Evolutionary conservation across 2,797 vertebrate genomes (phyloP), one percentile per base, ranked within the genome.

Genomic region (Ataeniobius toweri): DNA sequence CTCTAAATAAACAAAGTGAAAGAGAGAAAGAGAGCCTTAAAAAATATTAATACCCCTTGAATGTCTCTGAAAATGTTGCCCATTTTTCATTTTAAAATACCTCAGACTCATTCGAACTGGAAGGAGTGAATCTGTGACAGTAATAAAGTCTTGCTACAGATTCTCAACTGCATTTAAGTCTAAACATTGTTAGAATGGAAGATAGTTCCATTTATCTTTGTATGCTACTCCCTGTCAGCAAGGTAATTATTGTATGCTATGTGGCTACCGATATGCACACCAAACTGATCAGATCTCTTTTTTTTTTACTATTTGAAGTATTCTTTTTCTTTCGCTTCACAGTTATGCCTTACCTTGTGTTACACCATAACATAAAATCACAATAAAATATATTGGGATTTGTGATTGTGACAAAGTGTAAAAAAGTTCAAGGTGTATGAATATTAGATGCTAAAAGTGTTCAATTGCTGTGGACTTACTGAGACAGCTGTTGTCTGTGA

Each of bases 401-500:
- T 67, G 28, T 46, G 44, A 10, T 46, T 46, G 44, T 9, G 31
- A 63, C 16, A 18, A 63, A 63, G 16, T 46, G 48, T 14, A 12
- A 50, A 50, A 63, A 18, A 20, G 31, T 36, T 50, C 48, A 50
- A 14, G 9, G 13, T 9, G 48, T 50, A 50, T 3, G 12, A 50
- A 46, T 31, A 39, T 31, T 39, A 65, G 31, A 65, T 39, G 61
- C 3, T 65, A 39, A 65, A 20, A 41, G 63, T 67, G 24, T 58
- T 16, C 20, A 36, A 13, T 53, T 48, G 69, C 2, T 71, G 26
- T 13, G 20, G 58, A 77, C 98, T 98, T 88, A 99, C 98, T 93
- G 86, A 99, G 96, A 85, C 98, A 99, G 89, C 88, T 71, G 85
- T 99, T 99, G 91, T 96, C 81, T 0, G 96, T 97, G 93, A 99